Percentiles rank a stretch among this genome's conserved stretches.
Conservation (phyloP, 2,888 invertebrate species). For the Noctua janthe region DNA sequence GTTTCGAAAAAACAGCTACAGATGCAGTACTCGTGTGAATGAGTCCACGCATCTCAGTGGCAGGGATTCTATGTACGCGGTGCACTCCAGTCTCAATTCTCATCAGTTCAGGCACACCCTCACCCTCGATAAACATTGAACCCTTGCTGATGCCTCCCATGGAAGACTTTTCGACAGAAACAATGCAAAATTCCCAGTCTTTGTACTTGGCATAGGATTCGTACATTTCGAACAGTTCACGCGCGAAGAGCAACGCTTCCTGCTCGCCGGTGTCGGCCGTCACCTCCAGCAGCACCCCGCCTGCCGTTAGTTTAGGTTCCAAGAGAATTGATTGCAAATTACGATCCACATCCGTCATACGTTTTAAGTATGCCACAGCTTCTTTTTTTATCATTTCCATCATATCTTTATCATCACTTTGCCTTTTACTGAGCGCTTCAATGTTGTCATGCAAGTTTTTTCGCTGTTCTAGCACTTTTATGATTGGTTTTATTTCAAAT, state of each 20-base stretch:
- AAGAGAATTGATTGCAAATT: constrained; percentile 91
- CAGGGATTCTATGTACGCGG: constrained; percentile 98
- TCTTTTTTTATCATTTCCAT: constrained; percentile 93
- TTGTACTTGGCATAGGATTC: constrained; percentile 92
- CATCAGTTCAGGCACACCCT: constrained; percentile 92
- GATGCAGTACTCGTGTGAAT: constrained; percentile 98
- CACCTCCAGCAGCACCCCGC: constrained; percentile 94
- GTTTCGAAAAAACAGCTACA: constrained; percentile 96
- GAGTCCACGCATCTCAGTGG: constrained; percentile 97
- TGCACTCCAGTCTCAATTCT: constrained; percentile 98
- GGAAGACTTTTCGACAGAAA: constrained; percentile 88
- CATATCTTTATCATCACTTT: constrained; percentile 91
- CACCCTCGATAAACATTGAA: constrained; percentile 92
- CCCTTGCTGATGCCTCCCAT: constrained; percentile 93
- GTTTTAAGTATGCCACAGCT: constrained; percentile 88
- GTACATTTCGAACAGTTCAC: constrained; percentile 97
- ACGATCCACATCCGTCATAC: constrained; percentile 90
- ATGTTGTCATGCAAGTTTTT: constrained; percentile 91
- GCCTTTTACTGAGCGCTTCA: constrained; percentile 89
- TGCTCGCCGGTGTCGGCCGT: constrained; percentile 98
- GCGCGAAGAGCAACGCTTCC: constrained; percentile 98
- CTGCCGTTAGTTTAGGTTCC: constrained; percentile 89
- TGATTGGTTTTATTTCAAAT: constrained; percentile 89
- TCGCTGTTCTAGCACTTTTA: constrained; percentile 90
- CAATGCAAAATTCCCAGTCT: constrained; percentile 91